Percentiles rank a stretch among this genome's conserved stretches.
phyloP scores from a whole-genome alignment of 1,140 invertebrate species.

The Lordiphosa collinella region DNA sequence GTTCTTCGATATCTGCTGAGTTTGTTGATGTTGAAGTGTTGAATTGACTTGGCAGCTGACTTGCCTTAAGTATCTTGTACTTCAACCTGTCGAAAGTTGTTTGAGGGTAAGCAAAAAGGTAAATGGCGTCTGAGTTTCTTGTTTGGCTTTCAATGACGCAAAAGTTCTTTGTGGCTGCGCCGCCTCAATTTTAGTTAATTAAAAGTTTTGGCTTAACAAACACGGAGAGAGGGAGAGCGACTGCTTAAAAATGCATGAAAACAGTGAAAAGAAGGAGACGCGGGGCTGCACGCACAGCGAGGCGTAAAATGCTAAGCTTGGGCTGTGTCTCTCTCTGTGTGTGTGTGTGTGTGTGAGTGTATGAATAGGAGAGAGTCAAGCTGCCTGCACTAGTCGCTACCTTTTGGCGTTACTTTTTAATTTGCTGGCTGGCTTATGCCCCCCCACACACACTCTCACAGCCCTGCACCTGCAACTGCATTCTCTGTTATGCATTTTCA shows the following conservation, averaged over 20 bases:
- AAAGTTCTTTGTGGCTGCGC: slow-evolving; percentile 31
- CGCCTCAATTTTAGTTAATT: slow-evolving; percentile 62
- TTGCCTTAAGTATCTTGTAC: slow-evolving; percentile 11
- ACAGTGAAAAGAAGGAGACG: slow-evolving; percentile 14
- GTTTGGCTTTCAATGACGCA: slow-evolving; percentile 11
- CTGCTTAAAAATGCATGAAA: slow-evolving; percentile 67
- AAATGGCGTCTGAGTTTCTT: neutral
- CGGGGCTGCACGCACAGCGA: neutral
- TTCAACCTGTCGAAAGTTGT: slow-evolving; percentile 1
- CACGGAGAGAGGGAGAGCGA: slow-evolving; percentile 34
- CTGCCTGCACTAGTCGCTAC: slow-evolving; percentile 28
- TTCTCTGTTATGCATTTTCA: slow-evolving; percentile 10
- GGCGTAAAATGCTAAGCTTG: neutral
- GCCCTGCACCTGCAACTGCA: neutral
- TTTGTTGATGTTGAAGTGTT: slow-evolving; percentile 14
- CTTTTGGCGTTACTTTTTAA: slow-evolving; percentile 37
- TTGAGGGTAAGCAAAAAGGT: neutral
- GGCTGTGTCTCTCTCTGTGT: neutral
- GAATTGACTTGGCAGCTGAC: neutral
- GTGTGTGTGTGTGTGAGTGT: slow-evolving; percentile 5
- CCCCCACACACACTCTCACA: neutral
- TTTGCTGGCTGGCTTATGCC: slow-evolving; percentile 29
- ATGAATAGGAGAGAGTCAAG: neutral
- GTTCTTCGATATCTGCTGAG: neutral
- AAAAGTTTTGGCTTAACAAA: slow-evolving; percentile 42